Percentiles rank a stretch among this genome's conserved stretches.
Conservation (phyloP, 2,797 vertebrate species). For the Australoheros facetus region DNA sequence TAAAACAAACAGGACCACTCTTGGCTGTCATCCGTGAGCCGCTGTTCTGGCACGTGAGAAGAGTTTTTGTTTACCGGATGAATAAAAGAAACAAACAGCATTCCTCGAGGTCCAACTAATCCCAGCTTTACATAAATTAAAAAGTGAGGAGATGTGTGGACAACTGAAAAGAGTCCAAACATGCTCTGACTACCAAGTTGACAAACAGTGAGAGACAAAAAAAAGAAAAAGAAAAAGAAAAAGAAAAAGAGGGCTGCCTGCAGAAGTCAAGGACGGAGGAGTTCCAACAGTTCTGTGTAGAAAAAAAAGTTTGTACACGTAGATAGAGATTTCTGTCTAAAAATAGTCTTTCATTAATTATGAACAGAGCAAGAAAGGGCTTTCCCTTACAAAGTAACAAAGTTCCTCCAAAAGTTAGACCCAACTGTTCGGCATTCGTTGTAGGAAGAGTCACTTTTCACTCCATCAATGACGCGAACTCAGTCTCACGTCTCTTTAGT, state of each 20-base stretch:
- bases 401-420: constrained; percentile 14
- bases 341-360: constrained; percentile 50
- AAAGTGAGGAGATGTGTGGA: constrained; percentile 33
- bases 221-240: not conserved
- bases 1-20: constrained; percentile 45
- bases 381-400: constrained; percentile 11
- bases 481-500: constrained; percentile 10
- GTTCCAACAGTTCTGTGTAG: constrained; percentile 37
- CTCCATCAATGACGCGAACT: constrained; percentile 15
- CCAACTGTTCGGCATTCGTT: constrained; percentile 11
- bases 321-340: constrained; percentile 41
- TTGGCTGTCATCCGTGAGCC: constrained; percentile 49
- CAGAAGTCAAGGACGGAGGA: constrained; percentile 40
- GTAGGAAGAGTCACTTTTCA: constrained; percentile 20
- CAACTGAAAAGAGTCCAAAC: constrained; percentile 53
- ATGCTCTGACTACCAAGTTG: constrained; percentile 40
- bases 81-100: constrained; percentile 59
- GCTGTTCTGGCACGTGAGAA: constrained; percentile 28
- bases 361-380: constrained; percentile 14
- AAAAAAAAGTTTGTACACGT: constrained; percentile 43
- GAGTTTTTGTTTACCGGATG: constrained; percentile 52
- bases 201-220: constrained; percentile 13
- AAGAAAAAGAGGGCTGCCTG: constrained; percentile 8
- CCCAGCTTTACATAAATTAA: constrained; percentile 70
- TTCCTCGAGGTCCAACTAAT: constrained; percentile 66